Evolutionary conservation across 2,888 invertebrate genomes (phyloP).

Genomic region (Lordiphosa andalusiaca): DNA sequence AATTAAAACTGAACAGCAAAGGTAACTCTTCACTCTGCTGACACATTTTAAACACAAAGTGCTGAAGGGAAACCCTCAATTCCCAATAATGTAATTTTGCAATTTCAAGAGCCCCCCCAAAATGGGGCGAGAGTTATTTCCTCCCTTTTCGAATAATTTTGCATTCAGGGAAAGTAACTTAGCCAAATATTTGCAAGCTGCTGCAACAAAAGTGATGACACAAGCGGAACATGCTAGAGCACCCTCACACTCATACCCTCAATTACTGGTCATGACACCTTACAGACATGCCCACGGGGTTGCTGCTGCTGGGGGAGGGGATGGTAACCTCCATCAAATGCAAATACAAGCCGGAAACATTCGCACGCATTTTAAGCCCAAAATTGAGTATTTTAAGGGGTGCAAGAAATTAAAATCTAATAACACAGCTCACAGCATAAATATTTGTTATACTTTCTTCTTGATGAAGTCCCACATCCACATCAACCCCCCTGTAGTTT

Average conservation of each 20-base stretch:
- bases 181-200: slow-evolving; percentile 67
- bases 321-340: slow-evolving; percentile 46
- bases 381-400: slow-evolving; percentile 51
- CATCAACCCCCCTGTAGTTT: not conserved
- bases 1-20: slow-evolving; percentile 49
- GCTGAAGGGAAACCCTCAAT: slow-evolving; percentile 60
- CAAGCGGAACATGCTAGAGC: slow-evolving; percentile 34
- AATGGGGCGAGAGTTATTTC: slow-evolving; percentile 3
- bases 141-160: slow-evolving; percentile 39
- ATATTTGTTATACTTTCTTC: slow-evolving; percentile 70
- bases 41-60: slow-evolving; percentile 39
- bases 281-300: slow-evolving; percentile 44
- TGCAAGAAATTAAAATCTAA: slow-evolving; percentile 74
- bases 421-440: slow-evolving; percentile 71
- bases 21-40: slow-evolving; percentile 39
- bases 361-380: slow-evolving; percentile 44
- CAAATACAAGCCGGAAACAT: slow-evolving; percentile 64
- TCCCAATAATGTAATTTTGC: slow-evolving; percentile 75
- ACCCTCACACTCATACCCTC: slow-evolving; percentile 46
- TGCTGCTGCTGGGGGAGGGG: no score
- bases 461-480: slow-evolving; percentile 35
- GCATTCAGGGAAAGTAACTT: slow-evolving; percentile 49
- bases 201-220: slow-evolving; percentile 57
- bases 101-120: slow-evolving; percentile 52
- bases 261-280: slow-evolving; percentile 72